Base-by-base conservation (phyloP, 2,888 invertebrate species). In the Trisateles emortualis region DNA sequence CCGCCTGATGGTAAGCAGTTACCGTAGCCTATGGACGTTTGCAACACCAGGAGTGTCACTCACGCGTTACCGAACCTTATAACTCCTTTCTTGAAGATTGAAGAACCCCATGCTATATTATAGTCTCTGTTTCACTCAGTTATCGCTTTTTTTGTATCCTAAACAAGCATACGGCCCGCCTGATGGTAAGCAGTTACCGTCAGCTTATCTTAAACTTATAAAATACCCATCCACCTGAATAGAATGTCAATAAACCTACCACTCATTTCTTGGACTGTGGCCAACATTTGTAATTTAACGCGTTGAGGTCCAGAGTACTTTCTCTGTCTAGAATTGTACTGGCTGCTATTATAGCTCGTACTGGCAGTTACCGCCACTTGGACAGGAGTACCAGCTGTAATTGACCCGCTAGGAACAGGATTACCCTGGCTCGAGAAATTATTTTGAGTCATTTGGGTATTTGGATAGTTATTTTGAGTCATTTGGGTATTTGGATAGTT, bases 241-340 rank as follows among this genome's bases (percentile, higher is more conserved):
- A n/a, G n/a, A 67, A 51, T 64, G 59, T 47, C 72, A 74, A 61
- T 53, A 53, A 75, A 94, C 90, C 95, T 95, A 96, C 96, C 96
- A 19, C 19, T 19, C 91, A 95, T 93, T 93, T 96, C 96, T 84
- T 96, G 96, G 29, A 96, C 96, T 47, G 96, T 96, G 39, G 96
- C 91, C 68, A 93, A 70, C 69, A 87, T 88, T 74, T 90, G 92
- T 33, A 89, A 75, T 59, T 93, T 92, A 47, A 88, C 83, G 2
- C 93, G 85, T 74, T 86, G 94, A 46, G 92, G 94, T 66, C 89
- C 95, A n/a, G 94, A 94, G 66, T 94, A 94, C 73, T 94, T 95
- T 63, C 94, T 88, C 52, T 90, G 92, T 11, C 87, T 78, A 14
- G 74, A 64, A 50, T 72, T 78, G 72, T 85, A 86, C 50, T 84